These are phyloP conservation scores for Agelas oroides DNA, from an alignment of 37 sponge, comb jelly and placozoan genomes.

Conservation along the genomic window DNA sequence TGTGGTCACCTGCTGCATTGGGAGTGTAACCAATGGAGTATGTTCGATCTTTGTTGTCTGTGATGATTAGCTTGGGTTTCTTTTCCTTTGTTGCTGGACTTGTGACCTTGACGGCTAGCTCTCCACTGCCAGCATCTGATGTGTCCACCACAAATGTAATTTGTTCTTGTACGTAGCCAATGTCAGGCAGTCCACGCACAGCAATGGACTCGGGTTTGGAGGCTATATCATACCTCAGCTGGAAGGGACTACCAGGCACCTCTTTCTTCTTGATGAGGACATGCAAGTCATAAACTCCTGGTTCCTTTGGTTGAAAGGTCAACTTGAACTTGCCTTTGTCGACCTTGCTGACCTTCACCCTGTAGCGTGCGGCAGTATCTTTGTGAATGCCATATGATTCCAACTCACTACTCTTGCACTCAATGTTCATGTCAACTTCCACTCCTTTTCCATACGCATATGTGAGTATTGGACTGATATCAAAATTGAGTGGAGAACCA, in stretches of 20 bases:
- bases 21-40: constrained; percentile 46
- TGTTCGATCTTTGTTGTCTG: constrained; percentile 50
- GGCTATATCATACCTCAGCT: constrained; percentile 23
- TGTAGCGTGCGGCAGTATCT: constrained; percentile 36
- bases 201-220: constrained; percentile 29
- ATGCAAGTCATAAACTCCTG: constrained; percentile 61
- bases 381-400: constrained; percentile 43
- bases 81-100: constrained; percentile 19
- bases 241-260: constrained; percentile 44
- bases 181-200: constrained; percentile 21
- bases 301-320: constrained; percentile 40
- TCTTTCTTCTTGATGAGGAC: background rate
- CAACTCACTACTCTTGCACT: constrained; percentile 54
- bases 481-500: constrained; percentile 59
- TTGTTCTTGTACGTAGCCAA: constrained; percentile 38
- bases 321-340: constrained; percentile 31
- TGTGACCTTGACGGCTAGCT: constrained; percentile 38
- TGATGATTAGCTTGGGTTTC: background rate
- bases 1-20: constrained; percentile 43
- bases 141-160: constrained; percentile 50
- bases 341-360: constrained; percentile 60
- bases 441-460: constrained; percentile 43
- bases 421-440: constrained; percentile 30
- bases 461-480: constrained; percentile 6
- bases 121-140: constrained; percentile 68